A percentile compares a stretch with the other conserved stretches of the same genome.
Evolutionary conservation across 2,797 vertebrate genomes (phyloP).

Genomic region (Microcaecilia unicolor): DNA sequence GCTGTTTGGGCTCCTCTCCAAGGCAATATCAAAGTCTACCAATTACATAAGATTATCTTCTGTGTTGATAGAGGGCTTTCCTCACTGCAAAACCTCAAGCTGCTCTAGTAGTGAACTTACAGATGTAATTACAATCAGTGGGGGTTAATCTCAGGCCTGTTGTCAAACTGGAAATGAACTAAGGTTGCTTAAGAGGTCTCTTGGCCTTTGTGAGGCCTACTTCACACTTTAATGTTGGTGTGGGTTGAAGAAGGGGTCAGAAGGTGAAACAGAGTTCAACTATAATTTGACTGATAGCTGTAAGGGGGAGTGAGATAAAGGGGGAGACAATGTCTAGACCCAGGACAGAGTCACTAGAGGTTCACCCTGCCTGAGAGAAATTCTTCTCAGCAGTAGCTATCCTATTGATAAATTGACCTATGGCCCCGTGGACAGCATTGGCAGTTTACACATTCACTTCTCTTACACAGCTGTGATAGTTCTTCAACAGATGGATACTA

Average conservation of each 20-base stretch:
- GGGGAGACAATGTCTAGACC: constrained; percentile 15
- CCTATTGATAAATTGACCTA: constrained; percentile 43
- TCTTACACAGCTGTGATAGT: constrained; percentile 19
- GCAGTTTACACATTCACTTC: not conserved
- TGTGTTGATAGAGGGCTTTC: no score
- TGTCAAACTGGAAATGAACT: not conserved
- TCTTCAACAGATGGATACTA: constrained; percentile 10
- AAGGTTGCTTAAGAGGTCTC: constrained; percentile 2
- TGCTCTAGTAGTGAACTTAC: no score
- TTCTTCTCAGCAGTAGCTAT: constrained; percentile 33
- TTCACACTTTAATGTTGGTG: constrained; percentile 14
- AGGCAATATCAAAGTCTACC: not conserved
- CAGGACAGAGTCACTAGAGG: constrained; percentile 38
- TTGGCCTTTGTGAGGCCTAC: constrained; percentile 1
- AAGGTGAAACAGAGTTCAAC: constrained; percentile 70
- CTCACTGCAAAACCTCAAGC: no score
- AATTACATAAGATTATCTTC: no score
- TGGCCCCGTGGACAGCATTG: not conserved
- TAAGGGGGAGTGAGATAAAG: no score
- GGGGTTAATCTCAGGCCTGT: not conserved
- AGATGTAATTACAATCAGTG: not conserved
- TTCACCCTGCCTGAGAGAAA: constrained; percentile 39
- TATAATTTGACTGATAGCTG: constrained; percentile 40
- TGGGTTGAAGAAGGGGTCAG: constrained; percentile 58
- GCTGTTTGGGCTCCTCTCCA: no score